Conservation (phyloP, 2,797 vertebrate species). For the Chiloscyllium punctatum region DNA sequence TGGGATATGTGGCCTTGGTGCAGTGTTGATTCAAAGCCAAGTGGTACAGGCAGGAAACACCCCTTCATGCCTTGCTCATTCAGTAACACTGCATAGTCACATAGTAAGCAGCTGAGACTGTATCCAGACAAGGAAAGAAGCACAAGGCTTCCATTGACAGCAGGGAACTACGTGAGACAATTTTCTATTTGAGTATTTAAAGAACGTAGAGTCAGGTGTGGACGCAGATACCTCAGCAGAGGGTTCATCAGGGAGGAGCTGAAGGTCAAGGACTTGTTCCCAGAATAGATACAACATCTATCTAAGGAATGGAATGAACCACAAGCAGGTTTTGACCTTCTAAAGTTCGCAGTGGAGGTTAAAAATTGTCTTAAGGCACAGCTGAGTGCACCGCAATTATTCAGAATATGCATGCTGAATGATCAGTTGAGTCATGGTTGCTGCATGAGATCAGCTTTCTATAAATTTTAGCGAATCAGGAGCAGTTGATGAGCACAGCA, state of each 20-base stretch:
- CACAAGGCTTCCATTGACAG: too few species aligned
- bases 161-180: too few species aligned
- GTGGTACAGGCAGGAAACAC: too few species aligned
- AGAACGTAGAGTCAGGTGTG: too few species aligned
- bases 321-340: slow-evolving; percentile 5
- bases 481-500: background rate
- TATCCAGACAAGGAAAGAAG: too few species aligned
- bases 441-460: background rate
- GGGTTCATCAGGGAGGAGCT: background rate
- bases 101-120: too few species aligned
- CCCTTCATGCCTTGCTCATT: too few species aligned
- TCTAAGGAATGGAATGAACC: background rate
- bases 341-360: background rate
- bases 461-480: background rate
- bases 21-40: too few species aligned
- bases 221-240: too few species aligned
- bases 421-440: background rate
- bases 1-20: too few species aligned
- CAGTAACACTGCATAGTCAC: too few species aligned
- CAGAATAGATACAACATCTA: background rate
- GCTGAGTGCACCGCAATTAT: background rate
- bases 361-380: background rate
- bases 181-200: too few species aligned
- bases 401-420: background rate
- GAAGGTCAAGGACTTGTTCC: background rate